Base-by-base conservation (phyloP, 2,888 invertebrate species). In the Hofmannophila pseudospretella region DNA sequence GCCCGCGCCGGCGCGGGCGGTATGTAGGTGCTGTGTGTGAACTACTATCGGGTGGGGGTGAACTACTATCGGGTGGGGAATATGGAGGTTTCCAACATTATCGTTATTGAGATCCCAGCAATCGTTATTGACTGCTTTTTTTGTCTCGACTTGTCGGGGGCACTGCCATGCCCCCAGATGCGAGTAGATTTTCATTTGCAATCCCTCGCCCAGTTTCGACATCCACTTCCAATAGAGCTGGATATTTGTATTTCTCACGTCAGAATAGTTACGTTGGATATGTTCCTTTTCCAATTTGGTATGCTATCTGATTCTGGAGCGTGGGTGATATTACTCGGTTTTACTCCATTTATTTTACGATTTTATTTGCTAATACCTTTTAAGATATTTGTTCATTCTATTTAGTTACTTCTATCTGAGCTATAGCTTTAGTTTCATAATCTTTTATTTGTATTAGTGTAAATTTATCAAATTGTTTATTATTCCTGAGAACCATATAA, bases 161-260 rank as follows among this genome's bases (percentile, higher is more conserved):
- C n/a, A n/a, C n/a, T n/a, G n/a, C n/a, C n/a, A n/a, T n/a, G n/a
- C n/a, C n/a, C n/a, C 39, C 36, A 36, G 36, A 30, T 16, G n/a
- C 27, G 10, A n/a, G n/a, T 34, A 38, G 38, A 29, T 41, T 41
- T 41, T 31, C 37, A 37, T 37, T 41, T 25, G 36, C 41, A 36
- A 41, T 41, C 37, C 25, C 33, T 32, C 28, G 36, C 9, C 31
- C 34, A 34, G 39, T 34, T 34, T 34, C 34, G 40, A 31, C 36
- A 33, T 40, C 32, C 23, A 36, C 29, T 32, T 14, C 31, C 27
- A 34, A 40, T 34, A 26, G n/a, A 7, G 19, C 7, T 16, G 7
- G 14, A n/a, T 45, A 38, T 46, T 46, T 43, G 43, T 46, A 39
- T 46, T 46, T 43, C 46, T 39, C 46, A 43, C 46, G 41, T 38